These are phyloP conservation scores for Heloderma charlesbogerti DNA, from an alignment of 2,113 vertebrate species.

Conservation along the genomic window DNA sequence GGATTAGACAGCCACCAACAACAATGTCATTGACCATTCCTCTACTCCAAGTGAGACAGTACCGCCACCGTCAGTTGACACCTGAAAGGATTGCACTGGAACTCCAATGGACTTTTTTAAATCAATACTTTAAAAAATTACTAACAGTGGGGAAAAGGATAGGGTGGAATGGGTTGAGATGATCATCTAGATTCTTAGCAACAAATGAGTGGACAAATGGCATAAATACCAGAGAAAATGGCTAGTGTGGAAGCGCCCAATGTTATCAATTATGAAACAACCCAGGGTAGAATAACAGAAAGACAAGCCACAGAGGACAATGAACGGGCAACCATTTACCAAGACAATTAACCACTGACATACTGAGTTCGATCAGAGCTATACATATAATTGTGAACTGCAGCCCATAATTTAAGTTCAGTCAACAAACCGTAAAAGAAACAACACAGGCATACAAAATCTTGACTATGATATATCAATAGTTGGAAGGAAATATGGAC, in stretches of 20 bases:
- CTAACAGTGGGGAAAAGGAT: neutral
- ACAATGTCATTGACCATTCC: neutral
- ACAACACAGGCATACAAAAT: neutral
- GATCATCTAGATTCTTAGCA: neutral
- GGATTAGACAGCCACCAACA: neutral
- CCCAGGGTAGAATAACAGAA: neutral
- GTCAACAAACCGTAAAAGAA: neutral
- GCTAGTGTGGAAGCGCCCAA: neutral
- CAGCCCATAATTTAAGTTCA: neutral
- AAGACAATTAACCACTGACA: neutral
- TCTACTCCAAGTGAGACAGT: neutral
- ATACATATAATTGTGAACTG: neutral
- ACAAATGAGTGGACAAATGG: neutral
- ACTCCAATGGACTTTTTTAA: neutral
- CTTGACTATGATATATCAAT: neutral
- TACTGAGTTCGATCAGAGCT: neutral
- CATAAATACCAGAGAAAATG: neutral
- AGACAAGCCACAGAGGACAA: neutral
- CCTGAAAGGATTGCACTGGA: neutral
- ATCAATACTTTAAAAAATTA: too few relatives aligned
- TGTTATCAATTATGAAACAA: neutral
- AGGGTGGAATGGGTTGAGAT: neutral
- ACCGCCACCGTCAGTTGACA: neutral
- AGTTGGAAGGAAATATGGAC: slow-evolving; percentile 9
- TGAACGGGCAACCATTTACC: neutral